Conservation (phyloP, 2,113 vertebrate genomes). For the Phyllopteryx taeniolatus region DNA sequence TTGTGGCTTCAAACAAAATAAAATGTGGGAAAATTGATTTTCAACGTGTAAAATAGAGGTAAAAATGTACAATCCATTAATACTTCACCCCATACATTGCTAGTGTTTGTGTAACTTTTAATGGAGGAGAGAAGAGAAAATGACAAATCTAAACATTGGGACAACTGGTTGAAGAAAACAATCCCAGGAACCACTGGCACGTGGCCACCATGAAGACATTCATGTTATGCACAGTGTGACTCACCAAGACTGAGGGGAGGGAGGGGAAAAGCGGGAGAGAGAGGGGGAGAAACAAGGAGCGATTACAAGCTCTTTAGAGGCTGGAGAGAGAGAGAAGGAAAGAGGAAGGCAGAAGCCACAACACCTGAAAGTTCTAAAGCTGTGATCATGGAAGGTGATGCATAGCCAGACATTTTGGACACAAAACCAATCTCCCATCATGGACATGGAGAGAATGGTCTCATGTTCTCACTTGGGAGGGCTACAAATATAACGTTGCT, state of each 20-base stretch:
- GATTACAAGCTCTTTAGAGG: slow-evolving; percentile 32
- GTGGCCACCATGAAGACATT: slow-evolving; percentile 68
- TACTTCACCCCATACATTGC: slow-evolving; percentile 13
- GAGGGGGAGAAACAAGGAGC: slow-evolving; percentile 30
- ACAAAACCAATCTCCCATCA: slow-evolving; percentile 51
- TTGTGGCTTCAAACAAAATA: background rate
- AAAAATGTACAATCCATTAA: background rate
- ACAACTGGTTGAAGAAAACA: slow-evolving; percentile 64
- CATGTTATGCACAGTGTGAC: slow-evolving; percentile 65
- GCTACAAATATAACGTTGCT: slow-evolving; percentile 33
- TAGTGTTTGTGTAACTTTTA: slow-evolving; percentile 8
- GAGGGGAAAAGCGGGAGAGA: slow-evolving; percentile 28
- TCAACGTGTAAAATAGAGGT: background rate
- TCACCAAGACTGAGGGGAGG: slow-evolving; percentile 36
- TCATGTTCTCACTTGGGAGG: slow-evolving; percentile 23
- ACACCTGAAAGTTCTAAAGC: slow-evolving; percentile 69
- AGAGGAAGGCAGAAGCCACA: slow-evolving; percentile 32
- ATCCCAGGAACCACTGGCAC: slow-evolving; percentile 71
- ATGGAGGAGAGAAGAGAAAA: slow-evolving; percentile 47
- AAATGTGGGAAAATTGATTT: background rate
- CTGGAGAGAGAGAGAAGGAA: slow-evolving; percentile 27
- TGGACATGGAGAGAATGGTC: slow-evolving; percentile 53
- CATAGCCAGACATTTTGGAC: slow-evolving; percentile 47
- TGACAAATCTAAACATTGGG: slow-evolving; percentile 72
- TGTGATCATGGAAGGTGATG: slow-evolving; percentile 60